Base-by-base conservation (phyloP, 2,113 vertebrate genomes). In the Platysteira castanea region DNA sequence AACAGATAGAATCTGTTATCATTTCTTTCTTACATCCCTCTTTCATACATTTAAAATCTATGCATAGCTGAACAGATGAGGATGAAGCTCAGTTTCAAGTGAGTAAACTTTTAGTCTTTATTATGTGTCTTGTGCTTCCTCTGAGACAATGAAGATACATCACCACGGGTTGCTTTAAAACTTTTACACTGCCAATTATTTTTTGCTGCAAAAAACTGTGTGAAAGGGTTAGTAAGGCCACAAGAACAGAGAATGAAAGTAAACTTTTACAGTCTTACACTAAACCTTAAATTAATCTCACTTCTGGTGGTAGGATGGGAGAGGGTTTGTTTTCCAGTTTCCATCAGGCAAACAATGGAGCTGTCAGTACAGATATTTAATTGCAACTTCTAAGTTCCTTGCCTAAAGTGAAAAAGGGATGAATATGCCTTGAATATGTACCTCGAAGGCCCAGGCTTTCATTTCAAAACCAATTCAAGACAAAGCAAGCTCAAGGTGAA, bases 51-150 rank as follows among this genome's bases (percentile, higher is more conserved):
- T 67, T 95, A 89, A 95, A 90, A 84, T 24, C 80, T 68, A 33
- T 87, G 68, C 74, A 24, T 67, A 88, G 30, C 60, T 88, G 50
- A 91, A 90, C 52, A 76, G 50, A 80, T 74, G 75, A 93, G 85
- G 79, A 92, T 77, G 75, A 80, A 90, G 70, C 54, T 96, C 92
- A 86, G 47, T 67, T 90, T 77, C 87, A 96, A 97, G 81, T 89
- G 87, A 93, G 74, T 83, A 87, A 89, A 85, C 52, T 88, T 93
- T 73, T 70, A 67, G 59, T 89, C 44, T 91, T 90, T 80, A 46
- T 77, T 87, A 27, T 1, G 0, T 89, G 23, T 67, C 31, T 79
- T 80, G 53, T 84, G 37, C 70, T 88, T 24, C 52, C 19, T 89
- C 59, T 68, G 19, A 88, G 50, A 69, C 16, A 73, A 86, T 63